Base-by-base conservation (phyloP, 1,140 invertebrate species). In the Nautilus pompilius region DNA sequence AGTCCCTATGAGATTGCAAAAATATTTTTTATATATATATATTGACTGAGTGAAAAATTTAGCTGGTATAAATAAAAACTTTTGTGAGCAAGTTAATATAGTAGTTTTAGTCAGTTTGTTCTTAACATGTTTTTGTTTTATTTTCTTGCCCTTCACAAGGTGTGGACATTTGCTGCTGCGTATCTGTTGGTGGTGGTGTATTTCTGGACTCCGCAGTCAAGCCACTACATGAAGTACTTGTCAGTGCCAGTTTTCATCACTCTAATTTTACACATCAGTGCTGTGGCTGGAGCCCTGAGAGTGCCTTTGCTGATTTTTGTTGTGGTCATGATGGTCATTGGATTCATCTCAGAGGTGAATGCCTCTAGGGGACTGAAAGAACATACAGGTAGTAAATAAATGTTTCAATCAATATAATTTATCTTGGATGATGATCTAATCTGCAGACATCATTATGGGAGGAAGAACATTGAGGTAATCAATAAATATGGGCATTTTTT, bases 281-380 rank as follows among this genome's bases (percentile, higher is more conserved):
- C 81, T 13, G 70, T 73, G 17, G 81, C 80, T 24, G 85, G 85
- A 1, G 75, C 81, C n/a, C 69, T 86, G 2, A 67, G 84, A 20
- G 79, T 85, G 1, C 79, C 84, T 17, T 73, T 86, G 2, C 73
- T 86, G 17, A 58, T 83, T 13, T 41, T 77, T 10, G 60, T 84
- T 15, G 65, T 85, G 2, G 69, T 70, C 6, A 65, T 84, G 8
- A 75, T 85, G 62, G 67, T 81, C n/a, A 69, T 82, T 46, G 85
- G 85, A 15, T 78, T 82, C 67, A 63, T 73, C 5, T 62, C 71
- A 24, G 74, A 79, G 58, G 63, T 74, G 29, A 70, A 69, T 32
- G 69, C n/a, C n/a, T n/a, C n/a, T n/a, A n/a, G n/a, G n/a, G n/a
- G n/a, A n/a, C n/a, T n/a, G n/a, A n/a, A n/a, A n/a, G n/a, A n/a